Base-by-base conservation (phyloP, 2,797 vertebrate genomes). In the Australoheros facetus region DNA sequence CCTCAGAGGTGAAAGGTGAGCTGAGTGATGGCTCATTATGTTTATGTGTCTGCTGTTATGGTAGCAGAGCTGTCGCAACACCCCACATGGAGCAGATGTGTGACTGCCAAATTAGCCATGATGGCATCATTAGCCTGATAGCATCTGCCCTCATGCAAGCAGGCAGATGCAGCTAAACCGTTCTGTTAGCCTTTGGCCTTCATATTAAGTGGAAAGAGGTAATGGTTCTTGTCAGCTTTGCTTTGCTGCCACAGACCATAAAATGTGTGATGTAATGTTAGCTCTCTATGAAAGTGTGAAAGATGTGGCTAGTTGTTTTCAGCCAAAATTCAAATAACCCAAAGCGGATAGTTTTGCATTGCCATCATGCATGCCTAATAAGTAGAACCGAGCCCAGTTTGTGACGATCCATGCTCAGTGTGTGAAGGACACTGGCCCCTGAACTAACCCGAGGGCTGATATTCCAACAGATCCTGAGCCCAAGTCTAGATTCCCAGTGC, bases 1-100 rank as follows among this genome's bases (percentile, higher is more conserved):
- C 79, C 80, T 87, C 9, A 28, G 85, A 85, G 79, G 87, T 88
- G 90, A 91, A 87, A 93, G 85, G 87, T 93, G 85, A 93, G 76
- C 85, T 88, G 82, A 85, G 75, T 79, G 85, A 91, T 77, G 84
- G 87, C 32, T 85, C 80, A 80, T 92, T 87, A 78, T 82, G 82
- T 83, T 71, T 83, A 69, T 39, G 57, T 56, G 71, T 70, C 79
- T 42, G 82, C 73, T 54, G 83, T 55, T 79, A 58, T 74, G 81
- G 81, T 34, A 77, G 84, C 56, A 21, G 58, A 75, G 75, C 76
- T 56, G 73, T 87, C 59, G 26, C 70, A 77, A 39, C 73, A 79
- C 74, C 79, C 79, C 86, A 81, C 69, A 54, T 81, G 81, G 79
- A 84, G 60, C 23, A 56, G 73, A 88, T 74, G 80, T 78, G 82